Evolutionary conservation across 23 tunicate genomes (phyloP).

Genomic region (Phallusia fumigata): DNA sequence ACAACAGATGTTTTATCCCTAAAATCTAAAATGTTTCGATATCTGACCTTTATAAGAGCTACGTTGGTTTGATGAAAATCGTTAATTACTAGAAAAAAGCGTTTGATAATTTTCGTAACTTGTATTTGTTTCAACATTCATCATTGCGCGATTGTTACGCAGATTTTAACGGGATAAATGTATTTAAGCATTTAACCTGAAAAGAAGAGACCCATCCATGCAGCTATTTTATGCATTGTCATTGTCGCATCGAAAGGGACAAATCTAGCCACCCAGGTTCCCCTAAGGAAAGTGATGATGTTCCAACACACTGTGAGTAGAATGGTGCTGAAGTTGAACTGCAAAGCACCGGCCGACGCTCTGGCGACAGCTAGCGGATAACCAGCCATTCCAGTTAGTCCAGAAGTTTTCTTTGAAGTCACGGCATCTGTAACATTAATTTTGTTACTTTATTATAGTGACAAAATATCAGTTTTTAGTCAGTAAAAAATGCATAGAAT

Average conservation of each 20-base stretch:
- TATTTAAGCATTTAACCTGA: constrained; percentile 42
- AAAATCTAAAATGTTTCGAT: too few species aligned
- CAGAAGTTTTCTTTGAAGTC: constrained; percentile 31
- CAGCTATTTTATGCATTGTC: constrained; percentile 48
- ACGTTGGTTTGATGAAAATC: too few species aligned
- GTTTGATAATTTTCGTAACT: too few species aligned
- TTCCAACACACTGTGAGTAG: constrained; percentile 83
- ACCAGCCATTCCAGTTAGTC: constrained; percentile 50
- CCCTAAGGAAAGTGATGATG: constrained; percentile 69
- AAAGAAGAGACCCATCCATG: constrained; percentile 69
- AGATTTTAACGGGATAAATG: too few species aligned
- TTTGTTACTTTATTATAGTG: too few species aligned
- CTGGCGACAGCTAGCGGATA: constrained; percentile 60
- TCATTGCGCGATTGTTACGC: too few species aligned
- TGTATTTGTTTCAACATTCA: too few species aligned
- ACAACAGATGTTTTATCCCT: too few species aligned
- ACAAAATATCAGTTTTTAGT: too few species aligned
- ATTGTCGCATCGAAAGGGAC: constrained; percentile 80
- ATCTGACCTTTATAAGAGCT: too few species aligned
- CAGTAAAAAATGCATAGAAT: too few species aligned
- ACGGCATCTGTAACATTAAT: constrained; percentile 19
- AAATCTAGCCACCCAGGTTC: constrained; percentile 55
- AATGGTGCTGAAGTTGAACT: constrained; percentile 67
- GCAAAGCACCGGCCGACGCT: constrained; percentile 70
- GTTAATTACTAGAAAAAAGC: too few species aligned